phyloP scores from a whole-genome alignment of 2,113 vertebrate genomes.

The Origma solitaria region DNA sequence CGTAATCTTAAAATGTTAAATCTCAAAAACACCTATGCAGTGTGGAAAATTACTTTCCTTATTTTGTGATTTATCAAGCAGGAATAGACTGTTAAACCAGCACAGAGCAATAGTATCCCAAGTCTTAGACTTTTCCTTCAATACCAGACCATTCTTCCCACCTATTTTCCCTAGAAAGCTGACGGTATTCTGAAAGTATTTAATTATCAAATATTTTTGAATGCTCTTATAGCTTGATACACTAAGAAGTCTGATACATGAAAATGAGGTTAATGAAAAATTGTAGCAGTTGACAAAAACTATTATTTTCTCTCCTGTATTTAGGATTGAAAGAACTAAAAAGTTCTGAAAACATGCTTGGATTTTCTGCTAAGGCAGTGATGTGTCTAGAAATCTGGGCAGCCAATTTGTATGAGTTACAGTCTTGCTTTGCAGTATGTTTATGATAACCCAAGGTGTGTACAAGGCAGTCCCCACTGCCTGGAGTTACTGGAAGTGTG shows the following conservation, averaged over 20 bases:
- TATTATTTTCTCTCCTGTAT: not conserved
- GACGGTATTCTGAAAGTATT: not conserved
- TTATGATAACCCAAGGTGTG: fast-evolving
- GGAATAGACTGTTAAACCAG: not conserved
- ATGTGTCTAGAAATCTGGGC: not conserved
- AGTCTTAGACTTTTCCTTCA: not conserved
- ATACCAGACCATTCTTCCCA: not conserved
- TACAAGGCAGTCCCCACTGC: not conserved
- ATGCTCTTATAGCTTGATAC: not conserved
- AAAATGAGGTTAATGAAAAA: not conserved
- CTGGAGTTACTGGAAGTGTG: not conserved
- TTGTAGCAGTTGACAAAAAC: not conserved
- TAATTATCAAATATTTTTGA: not conserved
- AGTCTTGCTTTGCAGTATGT: not conserved
- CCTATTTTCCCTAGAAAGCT: not conserved
- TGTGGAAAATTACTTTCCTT: not conserved
- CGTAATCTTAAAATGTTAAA: not conserved
- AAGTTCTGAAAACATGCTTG: not conserved
- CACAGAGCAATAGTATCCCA: not conserved
- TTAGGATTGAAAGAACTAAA: not conserved
- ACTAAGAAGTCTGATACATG: fast-evolving
- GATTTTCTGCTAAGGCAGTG: not conserved
- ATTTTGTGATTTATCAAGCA: not conserved
- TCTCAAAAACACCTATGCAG: not conserved
- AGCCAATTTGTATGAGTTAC: fast-evolving